Evolutionary conservation across 2,113 vertebrate genomes (phyloP), one percentile per base, ranked within the genome.

Genomic region (Rhinopithecus roxellana): DNA sequence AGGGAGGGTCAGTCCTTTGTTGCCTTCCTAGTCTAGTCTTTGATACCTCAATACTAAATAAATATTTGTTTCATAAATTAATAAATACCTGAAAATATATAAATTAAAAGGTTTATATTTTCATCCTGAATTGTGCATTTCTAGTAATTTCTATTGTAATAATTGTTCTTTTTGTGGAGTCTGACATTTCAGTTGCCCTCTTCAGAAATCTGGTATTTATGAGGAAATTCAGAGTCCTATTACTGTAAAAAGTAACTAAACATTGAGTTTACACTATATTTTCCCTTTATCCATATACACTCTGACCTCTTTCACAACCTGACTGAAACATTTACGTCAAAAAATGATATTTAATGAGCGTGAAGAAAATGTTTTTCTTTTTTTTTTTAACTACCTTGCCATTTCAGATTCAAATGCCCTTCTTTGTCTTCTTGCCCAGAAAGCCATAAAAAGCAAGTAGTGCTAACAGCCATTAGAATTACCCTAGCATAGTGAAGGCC

Each of bases 341-440:
- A 93, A 61, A 25, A 81, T 69, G 81, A 9, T 83, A 95, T 80
- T 96, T 86, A 16, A 81, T 94, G 57, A 83, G 43, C 57, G 43
- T 2, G 32, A 90, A 48, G 82, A 95, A 97, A 97, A 93, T 4
- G 22, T 9, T 59, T 89, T 90, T 16, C 32, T 38, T 87, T 97
- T 96, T 4, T 38, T 52, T 50, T 50, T n/a, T 45, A 86, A 86
- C 93, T 95, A 48, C 22, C 77, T 55, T 50, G 18, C 27, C 18
- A 78, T 97, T 98, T 94, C 67, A 84, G 57, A 92, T 97, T 93
- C 17, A 13, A 95, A 96, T 93, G 50, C 40, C 14, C 6, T 97
- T 96, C 69, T 90, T 94, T 55, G 27, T 96, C 59, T 96, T 59
- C 78, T 61, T 96, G 32, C 30, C 74, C 38, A 84, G 48, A 87